A percentile compares a stretch with the other conserved stretches of the same genome.
Evolutionary conservation across 2,113 vertebrate genomes (phyloP).

Genomic region (Leptosomus discolor): DNA sequence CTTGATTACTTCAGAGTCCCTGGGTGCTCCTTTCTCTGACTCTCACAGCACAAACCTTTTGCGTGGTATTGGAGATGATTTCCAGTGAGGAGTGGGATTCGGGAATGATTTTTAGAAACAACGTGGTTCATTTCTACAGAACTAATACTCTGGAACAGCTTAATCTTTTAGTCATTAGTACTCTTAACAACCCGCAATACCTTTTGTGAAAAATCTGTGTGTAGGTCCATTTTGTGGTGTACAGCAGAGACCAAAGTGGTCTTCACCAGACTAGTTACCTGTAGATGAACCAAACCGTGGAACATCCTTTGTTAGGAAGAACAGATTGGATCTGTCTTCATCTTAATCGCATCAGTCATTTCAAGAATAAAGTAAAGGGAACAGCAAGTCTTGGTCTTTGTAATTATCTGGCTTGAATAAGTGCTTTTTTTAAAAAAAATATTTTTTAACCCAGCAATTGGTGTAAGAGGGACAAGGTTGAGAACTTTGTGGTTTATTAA

Average conservation of each 20-base stretch:
- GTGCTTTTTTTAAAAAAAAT: not conserved
- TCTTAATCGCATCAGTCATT: not conserved
- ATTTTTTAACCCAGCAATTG: not conserved
- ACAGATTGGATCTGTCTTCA: not conserved
- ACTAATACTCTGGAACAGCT: not conserved
- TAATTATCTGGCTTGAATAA: not conserved
- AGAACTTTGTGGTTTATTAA: not conserved
- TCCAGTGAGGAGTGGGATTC: not conserved
- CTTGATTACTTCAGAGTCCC: not conserved
- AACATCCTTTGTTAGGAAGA: not conserved
- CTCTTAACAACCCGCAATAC: not conserved
- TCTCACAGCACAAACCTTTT: not conserved
- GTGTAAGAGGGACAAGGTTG: not conserved
- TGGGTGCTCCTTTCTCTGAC: fast-evolving
- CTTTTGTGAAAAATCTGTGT: not conserved
- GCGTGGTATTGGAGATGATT: not conserved
- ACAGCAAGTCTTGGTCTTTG: not conserved
- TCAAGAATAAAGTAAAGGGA: not conserved
- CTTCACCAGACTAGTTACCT: not conserved
- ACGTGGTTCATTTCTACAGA: not conserved
- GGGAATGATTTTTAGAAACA: not conserved
- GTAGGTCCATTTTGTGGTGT: fast-evolving
- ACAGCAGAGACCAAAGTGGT: not conserved
- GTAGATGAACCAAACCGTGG: not conserved
- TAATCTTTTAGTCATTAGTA: not conserved